Evolutionary conservation across 2,797 vertebrate species (phyloP), one percentile per base, ranked within the genome.

Genomic region (Lepilemur septentrionalis): DNA sequence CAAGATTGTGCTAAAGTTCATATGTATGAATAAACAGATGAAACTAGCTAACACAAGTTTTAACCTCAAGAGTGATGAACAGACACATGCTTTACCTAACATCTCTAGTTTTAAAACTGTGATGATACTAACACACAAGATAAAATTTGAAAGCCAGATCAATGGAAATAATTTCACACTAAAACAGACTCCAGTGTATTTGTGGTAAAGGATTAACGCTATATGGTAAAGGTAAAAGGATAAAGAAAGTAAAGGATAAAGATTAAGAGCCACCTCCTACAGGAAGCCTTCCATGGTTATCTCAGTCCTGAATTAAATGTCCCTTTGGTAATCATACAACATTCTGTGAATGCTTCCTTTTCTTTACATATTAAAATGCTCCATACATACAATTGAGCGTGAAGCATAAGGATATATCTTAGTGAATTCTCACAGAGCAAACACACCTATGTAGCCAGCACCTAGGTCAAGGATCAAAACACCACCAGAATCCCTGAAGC

Each of bases 401-500:
- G 83, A 70, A 63, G 46, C 38, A 50, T 90, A 57, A 41, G 61
- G 43, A 18, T 81, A 18, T 61, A 85, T 55, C 20, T 86, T 90
- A 96, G 17, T 63, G 48, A 82, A 76, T 82, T 91, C 72, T 88
- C 35, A 83, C 12, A 78, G 5, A 57, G 22, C 48, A 30, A 87
- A n/a, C 69, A 86, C 7, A 22, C 1, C 23, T 50, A 38, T 70
- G 25, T 72, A 79, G 48, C 23, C 28, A 88, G 63, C 28, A 79
- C 32, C 48, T 57, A 88, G 30, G 35, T 43, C n/a, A 93, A 95
- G 82, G 84, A 69, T 75, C n/a, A 84, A 95, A 93, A 75, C 2
- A 17, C 23, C 79, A 79, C 76, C 57, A 78, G 41, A 95, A 95
- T 30, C n/a, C 50, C 41, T 30, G 32, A 83, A 79, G 4, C 25